Base-by-base conservation (phyloP, 2,113 vertebrate species). In the Balaenoptera acutorostrata region DNA sequence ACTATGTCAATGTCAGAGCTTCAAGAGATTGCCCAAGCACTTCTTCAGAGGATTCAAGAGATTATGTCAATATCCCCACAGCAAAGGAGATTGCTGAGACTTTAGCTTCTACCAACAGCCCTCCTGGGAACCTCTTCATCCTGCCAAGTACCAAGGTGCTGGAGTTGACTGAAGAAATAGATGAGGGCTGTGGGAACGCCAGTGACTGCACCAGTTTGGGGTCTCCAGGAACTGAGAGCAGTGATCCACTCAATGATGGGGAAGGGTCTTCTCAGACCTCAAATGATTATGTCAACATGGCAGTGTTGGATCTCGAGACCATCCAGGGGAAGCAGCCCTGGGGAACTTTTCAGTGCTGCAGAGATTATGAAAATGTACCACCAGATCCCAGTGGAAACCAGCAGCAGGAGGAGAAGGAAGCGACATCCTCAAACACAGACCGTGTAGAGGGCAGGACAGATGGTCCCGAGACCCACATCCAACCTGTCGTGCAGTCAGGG, bases 201-300 rank as follows among this genome's bases (percentile, higher is more conserved):
- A 31, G 15, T 13, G 83, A 88, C 59, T 71, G 29, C 3, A n/a
- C 64, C 71, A 25, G 57, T 23, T 23, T 92, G 20, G 57, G 80
- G 92, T 39, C 46, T 92, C 64, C 71, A 13, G 64, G 9, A 71
- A 39, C 74, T 4, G 36, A 93, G 46, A 27, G 4, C 11, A 74
- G 49, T 3, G 66, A 97, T 3, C 11, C 91, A 31, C 66, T 93
- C 72, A 94, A 89, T 0, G 66, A 97, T 2, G 96, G 63, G 3
- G 97, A 98, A 3, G 7, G 23, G 4, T 98, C 95, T 59, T 97
- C 98, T 93, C 89, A 95, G 96, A 68, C 74, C 29, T 98, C 95
- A 8, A 49, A 96, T 52, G 98, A 98, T 59, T 98, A 98, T 2
- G 80, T 98, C 78, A 98, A 98, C 41, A 80, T 97, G 83, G 77